Base-by-base conservation (phyloP, 2,113 vertebrate genomes). In the Scomber scombrus region DNA sequence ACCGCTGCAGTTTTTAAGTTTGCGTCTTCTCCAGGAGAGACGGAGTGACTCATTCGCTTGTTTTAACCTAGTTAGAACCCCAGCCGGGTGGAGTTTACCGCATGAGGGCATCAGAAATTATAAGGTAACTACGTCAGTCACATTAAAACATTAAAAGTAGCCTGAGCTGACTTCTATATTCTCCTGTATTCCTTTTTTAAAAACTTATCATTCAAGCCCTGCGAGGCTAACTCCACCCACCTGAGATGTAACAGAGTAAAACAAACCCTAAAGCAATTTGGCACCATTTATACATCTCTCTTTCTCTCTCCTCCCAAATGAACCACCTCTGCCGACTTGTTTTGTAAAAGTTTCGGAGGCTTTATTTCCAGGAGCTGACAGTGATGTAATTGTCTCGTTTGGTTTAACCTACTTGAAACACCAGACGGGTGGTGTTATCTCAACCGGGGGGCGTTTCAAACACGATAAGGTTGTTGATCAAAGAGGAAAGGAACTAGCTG, bases 331-430 rank as follows among this genome's bases (percentile, higher is more conserved):
- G 62, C 54, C 57, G 0, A 58, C 76, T 73, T 29, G 50, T 78
- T 64, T 34, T 26, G 2, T n/a, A 23, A 56, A 67, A 66, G 69
- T 74, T 75, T 8, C 23, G 2, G 54, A 57, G 51, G 29, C 50
- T 43, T 21, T 23, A 23, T 23, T 54, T 86, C 84, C 57, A 45
- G 61, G 31, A 71, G 75, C 23, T 2, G 23, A 23, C 2, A 15
- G 31, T 75, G 74, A 82, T 51, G 80, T 80, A 21, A 78, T 34
- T 0, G 51, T 88, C 66, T 75, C 56, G 16, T 75, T 84, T 67
- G 79, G 55, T 83, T 84, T 78, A 71, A 74, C 78, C 88, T 78
- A 80, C 83, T 76, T 85, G 88, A 60, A 14, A 75, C 26, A 26
- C 12, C 85, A 78, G 86, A 43, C n/a, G 81, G 81, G 78, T 75